A percentile compares a stretch with the other conserved stretches of the same genome.
Conservation (phyloP, 2,888 invertebrate genomes). For the Chromoteleia sp. region DNA sequence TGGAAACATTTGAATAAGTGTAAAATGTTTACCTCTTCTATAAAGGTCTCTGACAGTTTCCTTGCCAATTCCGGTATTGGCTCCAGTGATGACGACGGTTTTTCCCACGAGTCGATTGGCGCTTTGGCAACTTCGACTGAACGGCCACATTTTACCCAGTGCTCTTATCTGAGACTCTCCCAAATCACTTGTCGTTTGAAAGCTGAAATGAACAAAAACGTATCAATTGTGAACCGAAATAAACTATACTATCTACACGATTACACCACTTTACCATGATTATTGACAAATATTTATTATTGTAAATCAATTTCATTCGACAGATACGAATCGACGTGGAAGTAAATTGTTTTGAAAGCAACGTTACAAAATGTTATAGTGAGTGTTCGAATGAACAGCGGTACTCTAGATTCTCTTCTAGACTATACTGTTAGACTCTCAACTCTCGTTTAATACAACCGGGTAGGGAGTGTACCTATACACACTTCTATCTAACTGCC, state of each 20-base stretch:
- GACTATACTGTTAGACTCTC: slow-evolving; percentile 27
- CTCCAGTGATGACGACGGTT: slow-evolving; percentile 82
- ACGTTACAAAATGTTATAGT: neutral
- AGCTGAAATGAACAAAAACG: slow-evolving; percentile 19
- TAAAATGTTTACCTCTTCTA: slow-evolving; percentile 58
- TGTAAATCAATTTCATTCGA: neutral
- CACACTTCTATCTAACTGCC: too few species aligned
- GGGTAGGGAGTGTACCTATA: too few species aligned
- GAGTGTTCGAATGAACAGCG: slow-evolving; percentile 2
- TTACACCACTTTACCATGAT: neutral
- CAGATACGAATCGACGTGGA: neutral
- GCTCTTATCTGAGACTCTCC: slow-evolving; percentile 23
- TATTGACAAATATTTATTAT: neutral
- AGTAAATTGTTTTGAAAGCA: slow-evolving; percentile 6
- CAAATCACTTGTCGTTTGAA: slow-evolving; percentile 19
- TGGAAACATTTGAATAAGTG: too few species aligned
- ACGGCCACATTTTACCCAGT: slow-evolving; percentile 76
- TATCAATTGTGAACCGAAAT: neutral
- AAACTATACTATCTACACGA: neutral
- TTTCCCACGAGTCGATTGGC: slow-evolving; percentile 80
- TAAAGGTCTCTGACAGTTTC: slow-evolving; percentile 81
- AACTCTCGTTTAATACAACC: slow-evolving; percentile 6
- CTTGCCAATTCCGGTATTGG: slow-evolving; percentile 83
- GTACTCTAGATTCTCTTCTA: slow-evolving; percentile 14
- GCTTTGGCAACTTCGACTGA: slow-evolving; percentile 83